A percentile compares a stretch with the other conserved stretches of the same genome.
Evolutionary conservation across 2,113 vertebrate species (phyloP).

Genomic region (Pseudopipra pipra): DNA sequence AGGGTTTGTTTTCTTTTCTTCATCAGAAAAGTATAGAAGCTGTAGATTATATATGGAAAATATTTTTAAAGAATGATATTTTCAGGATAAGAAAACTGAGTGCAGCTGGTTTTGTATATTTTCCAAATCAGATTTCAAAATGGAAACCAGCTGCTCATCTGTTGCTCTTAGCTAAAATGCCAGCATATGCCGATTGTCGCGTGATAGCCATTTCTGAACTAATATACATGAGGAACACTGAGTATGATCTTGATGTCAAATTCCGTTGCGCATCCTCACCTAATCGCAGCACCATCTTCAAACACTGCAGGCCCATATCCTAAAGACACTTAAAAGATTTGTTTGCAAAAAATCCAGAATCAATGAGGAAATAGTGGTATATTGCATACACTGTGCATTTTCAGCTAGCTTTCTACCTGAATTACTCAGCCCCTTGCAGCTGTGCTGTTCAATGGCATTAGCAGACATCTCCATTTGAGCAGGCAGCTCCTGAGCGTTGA

Average conservation of each 20-base stretch:
- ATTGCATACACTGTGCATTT: not conserved
- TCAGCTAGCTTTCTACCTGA: not conserved
- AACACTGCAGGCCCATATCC: not conserved
- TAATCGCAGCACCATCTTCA: not conserved
- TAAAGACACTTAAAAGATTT: not conserved
- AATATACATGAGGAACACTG: not conserved
- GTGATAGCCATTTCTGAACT: not conserved
- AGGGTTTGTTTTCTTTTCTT: conserved; percentile 35
- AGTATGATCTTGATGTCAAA: not conserved
- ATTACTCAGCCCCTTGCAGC: not conserved
- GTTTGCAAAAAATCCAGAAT: not conserved
- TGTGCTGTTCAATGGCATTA: not conserved
- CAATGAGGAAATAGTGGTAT: not conserved
- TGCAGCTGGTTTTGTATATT: conserved; percentile 60
- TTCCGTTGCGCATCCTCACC: not conserved
- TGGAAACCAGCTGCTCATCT: conserved; percentile 59
- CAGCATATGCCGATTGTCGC: not conserved
- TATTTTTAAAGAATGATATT: conserved; percentile 46
- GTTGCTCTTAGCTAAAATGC: conserved; percentile 25
- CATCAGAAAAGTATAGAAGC: conserved; percentile 47
- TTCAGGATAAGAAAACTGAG: conserved; percentile 44
- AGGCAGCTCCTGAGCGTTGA: not conserved
- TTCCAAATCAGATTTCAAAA: conserved; percentile 66
- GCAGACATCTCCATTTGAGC: not conserved
- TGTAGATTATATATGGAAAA: conserved; percentile 70